Conservation (phyloP, 2,797 vertebrate genomes). For the Pangasius larnaudii region DNA sequence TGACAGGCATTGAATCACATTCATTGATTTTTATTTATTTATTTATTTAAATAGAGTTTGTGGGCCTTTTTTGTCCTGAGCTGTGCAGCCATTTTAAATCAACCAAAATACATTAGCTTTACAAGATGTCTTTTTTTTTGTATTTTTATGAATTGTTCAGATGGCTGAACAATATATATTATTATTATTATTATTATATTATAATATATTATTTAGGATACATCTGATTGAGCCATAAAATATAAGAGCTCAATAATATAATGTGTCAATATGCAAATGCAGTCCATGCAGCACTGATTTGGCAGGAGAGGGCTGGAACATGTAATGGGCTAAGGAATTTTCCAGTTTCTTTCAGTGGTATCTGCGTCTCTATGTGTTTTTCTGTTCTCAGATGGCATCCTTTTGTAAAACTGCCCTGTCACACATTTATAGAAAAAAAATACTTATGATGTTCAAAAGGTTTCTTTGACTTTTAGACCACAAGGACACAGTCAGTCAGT, state of each 20-base stretch:
- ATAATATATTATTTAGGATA: too few relatives aligned
- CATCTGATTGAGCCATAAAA: too few relatives aligned
- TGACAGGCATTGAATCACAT: background rate
- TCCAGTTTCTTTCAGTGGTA: background rate
- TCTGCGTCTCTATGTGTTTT: background rate
- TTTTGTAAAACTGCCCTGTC: background rate
- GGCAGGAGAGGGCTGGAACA: background rate
- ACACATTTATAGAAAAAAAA: background rate
- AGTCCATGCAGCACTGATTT: background rate
- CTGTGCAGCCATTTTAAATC: background rate
- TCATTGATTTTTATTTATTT: background rate
- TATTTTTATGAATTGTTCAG: background rate
- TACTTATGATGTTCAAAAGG: background rate
- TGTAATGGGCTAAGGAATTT: background rate
- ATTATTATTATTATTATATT: too few relatives aligned
- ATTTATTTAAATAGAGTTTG: background rate
- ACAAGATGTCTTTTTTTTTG: background rate
- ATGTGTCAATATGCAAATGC: background rate
- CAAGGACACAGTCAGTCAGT: constrained; percentile 7
- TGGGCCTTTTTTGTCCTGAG: background rate
- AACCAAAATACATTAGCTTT: background rate
- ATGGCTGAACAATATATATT: background rate
- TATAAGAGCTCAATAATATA: background rate
- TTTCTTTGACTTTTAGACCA: background rate
- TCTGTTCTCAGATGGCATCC: background rate